Evolutionary conservation across 2,888 invertebrate species (phyloP).

Genomic region (Nomada goodeniana): DNA sequence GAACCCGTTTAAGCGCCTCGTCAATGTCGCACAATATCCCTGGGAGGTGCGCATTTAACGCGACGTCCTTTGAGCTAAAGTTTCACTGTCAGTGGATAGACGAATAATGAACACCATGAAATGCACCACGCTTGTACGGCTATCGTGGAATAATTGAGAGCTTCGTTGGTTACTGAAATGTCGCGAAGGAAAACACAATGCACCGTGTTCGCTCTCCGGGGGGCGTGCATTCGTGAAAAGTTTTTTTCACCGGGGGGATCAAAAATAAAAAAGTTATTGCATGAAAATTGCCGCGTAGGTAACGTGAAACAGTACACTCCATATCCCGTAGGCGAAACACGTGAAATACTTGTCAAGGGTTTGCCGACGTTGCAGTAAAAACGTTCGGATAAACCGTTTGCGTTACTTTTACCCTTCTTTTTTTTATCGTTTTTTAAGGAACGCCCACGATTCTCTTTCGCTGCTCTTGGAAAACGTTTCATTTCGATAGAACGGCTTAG

Average conservation of each 20-base stretch:
- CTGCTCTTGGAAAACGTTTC: background rate
- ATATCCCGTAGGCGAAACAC: background rate
- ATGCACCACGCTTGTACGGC: background rate
- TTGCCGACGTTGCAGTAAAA: background rate
- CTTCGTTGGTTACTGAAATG: background rate
- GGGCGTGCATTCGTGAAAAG: background rate
- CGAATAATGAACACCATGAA: background rate
- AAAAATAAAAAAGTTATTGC: slow-evolving; percentile 8
- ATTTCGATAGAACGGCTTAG: no score
- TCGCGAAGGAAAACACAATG: background rate
- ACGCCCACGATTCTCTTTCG: no score
- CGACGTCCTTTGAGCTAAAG: background rate
- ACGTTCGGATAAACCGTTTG: background rate
- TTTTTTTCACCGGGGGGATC: background rate
- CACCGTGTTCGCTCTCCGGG: background rate
- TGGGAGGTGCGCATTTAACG: background rate
- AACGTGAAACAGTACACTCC: background rate
- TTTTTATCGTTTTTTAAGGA: background rate
- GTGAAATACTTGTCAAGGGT: background rate
- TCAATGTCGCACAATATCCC: background rate
- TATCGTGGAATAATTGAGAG: background rate
- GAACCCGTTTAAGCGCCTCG: background rate
- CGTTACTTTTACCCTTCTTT: background rate
- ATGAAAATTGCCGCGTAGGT: slow-evolving; percentile 12
- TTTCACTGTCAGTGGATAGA: background rate